Conservation (phyloP, 2,113 vertebrate genomes). For the Mus pahari region DNA sequence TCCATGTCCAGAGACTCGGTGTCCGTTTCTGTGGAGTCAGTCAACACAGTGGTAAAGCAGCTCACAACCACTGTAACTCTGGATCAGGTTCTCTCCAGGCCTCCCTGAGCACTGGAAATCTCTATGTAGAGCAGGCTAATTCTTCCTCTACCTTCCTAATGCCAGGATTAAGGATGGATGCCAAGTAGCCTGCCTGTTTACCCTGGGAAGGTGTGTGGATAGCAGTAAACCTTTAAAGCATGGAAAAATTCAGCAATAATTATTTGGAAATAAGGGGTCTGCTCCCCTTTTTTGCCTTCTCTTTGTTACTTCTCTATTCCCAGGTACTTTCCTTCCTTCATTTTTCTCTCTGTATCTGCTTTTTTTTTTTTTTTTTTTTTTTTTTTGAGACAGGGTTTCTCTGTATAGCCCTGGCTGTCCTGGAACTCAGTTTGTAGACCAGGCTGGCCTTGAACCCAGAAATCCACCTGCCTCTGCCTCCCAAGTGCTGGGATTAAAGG, state of each 20-base stretch:
- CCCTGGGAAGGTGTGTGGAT: not conserved
- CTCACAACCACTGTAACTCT: not conserved
- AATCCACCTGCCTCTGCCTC: no score
- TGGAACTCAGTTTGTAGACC: no score
- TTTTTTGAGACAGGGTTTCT: no score
- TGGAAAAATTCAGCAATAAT: not conserved
- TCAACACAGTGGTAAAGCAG: not conserved
- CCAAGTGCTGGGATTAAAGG: no score
- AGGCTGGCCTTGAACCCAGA: no score
- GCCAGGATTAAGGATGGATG: not conserved
- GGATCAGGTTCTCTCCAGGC: not conserved
- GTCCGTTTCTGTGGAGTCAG: not conserved
- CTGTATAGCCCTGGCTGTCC: no score
- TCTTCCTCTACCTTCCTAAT: not conserved
- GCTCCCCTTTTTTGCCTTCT: not conserved
- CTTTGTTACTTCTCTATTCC: not conserved
- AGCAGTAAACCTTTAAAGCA: not conserved
- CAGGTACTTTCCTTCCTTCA: not conserved
- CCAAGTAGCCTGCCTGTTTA: not conserved
- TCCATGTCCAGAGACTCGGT: not conserved
- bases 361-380: no score
- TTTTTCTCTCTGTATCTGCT: not conserved
- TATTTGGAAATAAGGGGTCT: not conserved
- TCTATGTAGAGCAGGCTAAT: not conserved
- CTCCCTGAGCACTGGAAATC: not conserved